phyloP scores from a whole-genome alignment of 2,113 vertebrate species.

The Brienomyrus longianalis region DNA sequence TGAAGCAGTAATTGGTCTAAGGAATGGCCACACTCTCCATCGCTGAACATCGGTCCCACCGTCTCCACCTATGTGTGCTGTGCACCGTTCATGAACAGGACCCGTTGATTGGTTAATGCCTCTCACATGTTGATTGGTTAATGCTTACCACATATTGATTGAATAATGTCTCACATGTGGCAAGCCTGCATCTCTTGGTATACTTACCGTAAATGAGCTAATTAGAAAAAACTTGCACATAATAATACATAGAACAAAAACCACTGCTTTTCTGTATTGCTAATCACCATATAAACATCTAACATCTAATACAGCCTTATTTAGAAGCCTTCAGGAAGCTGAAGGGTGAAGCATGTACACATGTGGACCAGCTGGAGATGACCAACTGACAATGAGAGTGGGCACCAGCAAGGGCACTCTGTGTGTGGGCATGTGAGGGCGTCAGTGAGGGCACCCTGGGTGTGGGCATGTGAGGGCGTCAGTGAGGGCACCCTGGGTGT shows the following conservation, averaged over 20 bases:
- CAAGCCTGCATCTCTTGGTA: background rate
- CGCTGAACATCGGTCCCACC: background rate
- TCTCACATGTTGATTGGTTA: background rate
- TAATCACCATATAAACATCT: background rate
- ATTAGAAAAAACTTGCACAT: background rate
- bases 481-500: background rate
- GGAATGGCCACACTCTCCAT: background rate
- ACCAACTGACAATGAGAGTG: background rate
- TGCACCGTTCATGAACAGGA: background rate
- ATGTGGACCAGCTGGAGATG: background rate
- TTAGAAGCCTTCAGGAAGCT: background rate
- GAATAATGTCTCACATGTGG: background rate
- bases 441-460: background rate
- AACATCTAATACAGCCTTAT: background rate
- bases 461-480: background rate
- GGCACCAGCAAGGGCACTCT: background rate
- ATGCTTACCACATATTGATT: slow-evolving; percentile 3
- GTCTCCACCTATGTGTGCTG: background rate
- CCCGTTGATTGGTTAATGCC: background rate
- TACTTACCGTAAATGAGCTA: background rate
- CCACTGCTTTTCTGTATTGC: background rate
- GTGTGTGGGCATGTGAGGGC: background rate
- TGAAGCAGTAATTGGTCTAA: background rate
- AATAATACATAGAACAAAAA: background rate
- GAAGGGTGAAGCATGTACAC: background rate